Conservation (phyloP, 2,888 invertebrate genomes). For the Osedax fenrisi region DNA sequence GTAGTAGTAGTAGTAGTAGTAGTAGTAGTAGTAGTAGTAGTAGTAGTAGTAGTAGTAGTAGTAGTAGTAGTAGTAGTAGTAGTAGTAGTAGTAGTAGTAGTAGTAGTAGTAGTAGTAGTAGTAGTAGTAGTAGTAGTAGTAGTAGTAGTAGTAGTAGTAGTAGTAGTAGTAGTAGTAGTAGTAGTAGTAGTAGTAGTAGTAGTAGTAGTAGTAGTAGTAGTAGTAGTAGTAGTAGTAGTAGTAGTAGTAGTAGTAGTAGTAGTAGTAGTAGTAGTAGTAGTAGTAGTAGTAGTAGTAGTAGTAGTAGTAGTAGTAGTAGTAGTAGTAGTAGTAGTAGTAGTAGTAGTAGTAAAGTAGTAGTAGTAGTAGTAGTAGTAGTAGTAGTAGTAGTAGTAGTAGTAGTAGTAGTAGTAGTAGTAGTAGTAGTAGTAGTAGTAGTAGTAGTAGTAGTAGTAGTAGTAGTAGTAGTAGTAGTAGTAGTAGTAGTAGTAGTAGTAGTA, state of each 20-base stretch:
- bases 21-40: not conserved
- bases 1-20: not conserved
- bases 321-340: not conserved
- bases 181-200: not conserved
- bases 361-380: not conserved
- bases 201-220: constrained; percentile 2
- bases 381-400: not conserved
- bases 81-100: not conserved
- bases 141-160: not conserved
- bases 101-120: constrained; percentile 2
- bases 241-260: not conserved
- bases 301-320: not conserved
- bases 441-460: not conserved
- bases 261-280: not conserved
- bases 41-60: not conserved
- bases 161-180: not conserved
- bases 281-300: not conserved
- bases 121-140: not conserved
- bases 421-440: not conserved
- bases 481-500: constrained; percentile 7
- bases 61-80: constrained; percentile 2
- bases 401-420: not conserved
- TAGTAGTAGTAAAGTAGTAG: not conserved
- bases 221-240: not conserved
- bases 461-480: not conserved